Base-by-base conservation (phyloP, 23 tunicate species). In the Corella eumyota region DNA sequence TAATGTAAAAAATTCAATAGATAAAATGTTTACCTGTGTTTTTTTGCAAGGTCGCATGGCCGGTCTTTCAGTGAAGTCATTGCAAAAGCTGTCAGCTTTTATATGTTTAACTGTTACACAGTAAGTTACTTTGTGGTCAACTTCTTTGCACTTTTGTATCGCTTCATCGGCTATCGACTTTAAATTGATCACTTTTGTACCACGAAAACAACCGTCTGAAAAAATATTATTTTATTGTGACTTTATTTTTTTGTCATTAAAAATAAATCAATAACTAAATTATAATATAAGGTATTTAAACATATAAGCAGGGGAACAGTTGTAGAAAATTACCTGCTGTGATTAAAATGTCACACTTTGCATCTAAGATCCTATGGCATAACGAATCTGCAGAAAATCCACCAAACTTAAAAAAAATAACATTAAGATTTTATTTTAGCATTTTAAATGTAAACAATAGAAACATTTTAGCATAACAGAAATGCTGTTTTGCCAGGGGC, bases 301-400 rank as follows among this genome's bases (percentile, higher is more conserved):
- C 17, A 44, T 44, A 44, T 44, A n/a, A n/a, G n/a, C n/a, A n/a
- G n/a, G n/a, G n/a, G n/a, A n/a, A n/a, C n/a, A n/a, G n/a, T n/a
- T n/a, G n/a, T 54, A 28, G 15, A 52, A 2, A 47, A 28, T 25
- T 26, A 73, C 78, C 90, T 64, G 90, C 84, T 4, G 98, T 81
- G 6, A 91, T 36, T 5, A 91, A 45, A 22, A 91, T 37, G 22
- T 70, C 70, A 56, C 95, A 81, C 40, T 91, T 56, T 34, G 98
- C 85, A 81, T 91, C 98, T 21, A 74, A 38, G 6, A 91, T 91
- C 33, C 98, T 65, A 68, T 67, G 68, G 49, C 78, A 26, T 23
- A 91, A 45, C 0, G 98, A 75, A 54, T 91, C 91, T 0, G 98
- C 90, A 36, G 98, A 91, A 71, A 91, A 91, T 32, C 98, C 98